Evolutionary conservation across 2,888 invertebrate species (phyloP).

Genomic region (Vannuccia rotundouncinata): DNA sequence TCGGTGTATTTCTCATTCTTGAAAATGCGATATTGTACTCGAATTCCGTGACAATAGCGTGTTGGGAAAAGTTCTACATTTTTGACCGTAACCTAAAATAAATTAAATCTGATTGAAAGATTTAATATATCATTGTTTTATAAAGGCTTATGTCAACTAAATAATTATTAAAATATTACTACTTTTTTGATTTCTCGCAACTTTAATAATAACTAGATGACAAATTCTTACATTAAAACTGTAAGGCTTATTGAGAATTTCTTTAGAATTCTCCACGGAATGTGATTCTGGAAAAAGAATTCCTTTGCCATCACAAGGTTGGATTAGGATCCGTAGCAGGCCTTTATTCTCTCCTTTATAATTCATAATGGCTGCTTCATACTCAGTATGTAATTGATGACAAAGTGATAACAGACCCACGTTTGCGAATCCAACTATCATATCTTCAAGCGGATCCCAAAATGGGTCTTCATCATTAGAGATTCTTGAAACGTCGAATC

Average conservation of each 20-base stretch:
- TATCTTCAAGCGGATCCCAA: constrained; percentile 41
- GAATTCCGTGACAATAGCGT: constrained; percentile 50
- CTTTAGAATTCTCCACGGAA: constrained; percentile 54
- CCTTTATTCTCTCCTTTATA: constrained; percentile 57
- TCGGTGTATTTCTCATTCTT: constrained; percentile 46
- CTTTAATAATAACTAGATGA: too few relatives aligned
- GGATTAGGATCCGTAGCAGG: constrained; percentile 47
- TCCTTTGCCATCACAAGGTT: constrained; percentile 51
- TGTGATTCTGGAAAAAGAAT: constrained; percentile 49
- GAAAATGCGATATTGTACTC: constrained; percentile 50
- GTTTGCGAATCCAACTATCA: constrained; percentile 49
- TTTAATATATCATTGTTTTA: too few relatives aligned
- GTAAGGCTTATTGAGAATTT: constrained; percentile 51
- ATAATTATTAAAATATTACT: too few relatives aligned
- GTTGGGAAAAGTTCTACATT: constrained; percentile 50
- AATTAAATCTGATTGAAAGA: too few relatives aligned
- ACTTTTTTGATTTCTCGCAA: too few relatives aligned
- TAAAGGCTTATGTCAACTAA: too few relatives aligned
- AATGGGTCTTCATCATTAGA: constrained; percentile 41
- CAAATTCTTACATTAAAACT: constrained; percentile 51
- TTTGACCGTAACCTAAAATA: constrained; percentile 46
- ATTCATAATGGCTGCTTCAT: constrained; percentile 52
- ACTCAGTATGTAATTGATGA: constrained; percentile 55
- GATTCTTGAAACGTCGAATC: constrained; percentile 39
- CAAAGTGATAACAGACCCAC: constrained; percentile 55